Evolutionary conservation across 2,797 vertebrate genomes (phyloP), one percentile per base, ranked within the genome.

Genomic region (Melanotaenia parkinsoni): DNA sequence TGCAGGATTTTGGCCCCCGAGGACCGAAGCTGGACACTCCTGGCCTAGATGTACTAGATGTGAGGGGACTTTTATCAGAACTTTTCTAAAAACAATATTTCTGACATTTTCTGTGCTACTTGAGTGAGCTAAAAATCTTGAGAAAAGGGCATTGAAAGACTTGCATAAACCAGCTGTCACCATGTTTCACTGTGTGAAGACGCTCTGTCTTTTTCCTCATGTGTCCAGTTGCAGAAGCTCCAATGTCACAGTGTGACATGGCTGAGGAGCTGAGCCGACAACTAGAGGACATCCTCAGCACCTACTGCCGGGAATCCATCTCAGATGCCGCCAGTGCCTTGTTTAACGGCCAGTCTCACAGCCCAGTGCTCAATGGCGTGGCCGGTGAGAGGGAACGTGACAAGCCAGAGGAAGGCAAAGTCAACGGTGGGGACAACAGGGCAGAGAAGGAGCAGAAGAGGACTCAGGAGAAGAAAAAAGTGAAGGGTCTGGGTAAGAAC

Each of bases 221-320:
- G 28, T 67, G 11, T 83, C 1, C 24, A 93, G 92, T 69, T 56
- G 84, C 87, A 53, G 77, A 72, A n/a, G 85, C 81, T 7, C 71
- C 82, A 0, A 62, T 54, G 37, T 79, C 90, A 53, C 92, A 86
- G 51, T 72, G 91, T 10, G 97, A 99, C 80, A 95, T 98, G 82
- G 97, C 96, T 0, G 98, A 99, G 74, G 96, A 97, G 88, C 95
- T 99, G 68, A 98, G 97, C 89, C 87, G 97, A 53, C 96, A 99
- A 88, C 84, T 99, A 51, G 98, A 99, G 91, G 97, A 98, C 87
- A 99, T 99, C 89, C 88, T 99, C 63, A 99, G 87, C 92, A 98
- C 96, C 0, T 99, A 99, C 91, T 99, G 96, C 18, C 91, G 95
- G 81, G 95, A 95, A 81, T 94, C 82, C 68, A 93, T 89, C 50